Conservation (phyloP, 2,888 invertebrate species). For the Azorinus chamasolen region DNA sequence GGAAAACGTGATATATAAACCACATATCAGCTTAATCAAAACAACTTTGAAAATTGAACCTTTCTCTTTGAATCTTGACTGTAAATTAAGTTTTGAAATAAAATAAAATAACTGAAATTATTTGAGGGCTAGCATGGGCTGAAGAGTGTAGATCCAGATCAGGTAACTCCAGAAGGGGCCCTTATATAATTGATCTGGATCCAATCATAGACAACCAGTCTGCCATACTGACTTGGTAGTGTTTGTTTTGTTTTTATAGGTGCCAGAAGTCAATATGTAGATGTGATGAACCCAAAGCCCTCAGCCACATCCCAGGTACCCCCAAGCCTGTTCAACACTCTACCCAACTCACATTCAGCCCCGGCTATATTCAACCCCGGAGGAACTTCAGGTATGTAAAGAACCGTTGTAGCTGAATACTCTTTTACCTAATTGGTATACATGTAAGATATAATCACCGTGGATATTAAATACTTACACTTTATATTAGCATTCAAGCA, state of each 20-base stretch:
- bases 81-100: too few species aligned
- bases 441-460: background rate
- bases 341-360: slow-evolving; percentile 72
- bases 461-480: background rate
- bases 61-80: too few species aligned
- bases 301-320: slow-evolving; percentile 80
- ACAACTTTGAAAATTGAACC: too few species aligned
- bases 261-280: slow-evolving; percentile 94
- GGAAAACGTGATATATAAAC: too few species aligned
- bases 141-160: too few species aligned
- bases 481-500: too few species aligned
- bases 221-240: background rate
- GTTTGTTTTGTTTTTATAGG: slow-evolving; percentile 87
- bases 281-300: slow-evolving; percentile 93
- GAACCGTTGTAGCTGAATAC: background rate
- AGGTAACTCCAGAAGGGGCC: too few species aligned
- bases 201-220: too few species aligned
- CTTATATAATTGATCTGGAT: too few species aligned
- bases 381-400: slow-evolving; percentile 46
- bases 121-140: too few species aligned
- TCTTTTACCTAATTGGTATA: background rate
- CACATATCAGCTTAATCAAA: too few species aligned
- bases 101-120: too few species aligned
- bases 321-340: slow-evolving; percentile 79
- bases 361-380: slow-evolving; percentile 82